Evolutionary conservation across 2,888 invertebrate genomes (phyloP).

Genomic region (Oscheius myriophilus): DNA sequence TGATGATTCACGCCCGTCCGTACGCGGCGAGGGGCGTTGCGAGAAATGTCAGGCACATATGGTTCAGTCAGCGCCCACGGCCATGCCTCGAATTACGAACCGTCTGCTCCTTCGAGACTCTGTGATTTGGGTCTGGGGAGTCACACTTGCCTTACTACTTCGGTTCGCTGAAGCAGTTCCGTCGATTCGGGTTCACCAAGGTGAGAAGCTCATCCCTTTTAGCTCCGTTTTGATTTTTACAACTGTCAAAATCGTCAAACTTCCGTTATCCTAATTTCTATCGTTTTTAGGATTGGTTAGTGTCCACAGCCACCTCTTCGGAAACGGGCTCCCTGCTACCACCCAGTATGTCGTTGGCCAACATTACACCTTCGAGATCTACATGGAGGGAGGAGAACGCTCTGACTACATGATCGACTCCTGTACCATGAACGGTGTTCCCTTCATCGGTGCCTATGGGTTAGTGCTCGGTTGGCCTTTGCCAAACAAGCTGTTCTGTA

Average conservation of each 20-base stretch:
- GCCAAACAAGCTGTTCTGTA: slow-evolving; percentile 3
- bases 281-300: slow-evolving; percentile 31
- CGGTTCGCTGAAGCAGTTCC: slow-evolving; percentile 1
- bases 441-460: slow-evolving; percentile 57
- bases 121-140: not conserved
- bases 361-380: slow-evolving; percentile 60
- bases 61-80: slow-evolving; percentile 29
- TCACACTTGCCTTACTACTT: not conserved
- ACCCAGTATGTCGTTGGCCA: slow-evolving; percentile 35
- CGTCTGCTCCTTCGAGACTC: not conserved
- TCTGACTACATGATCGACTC: slow-evolving; percentile 58
- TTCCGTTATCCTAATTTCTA: too few species aligned
- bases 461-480: slow-evolving; percentile 32
- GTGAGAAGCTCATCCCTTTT: slow-evolving; percentile 10
- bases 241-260: too few species aligned
- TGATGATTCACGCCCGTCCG: slow-evolving; percentile 28
- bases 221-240: too few species aligned
- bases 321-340: not conserved
- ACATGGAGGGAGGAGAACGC: slow-evolving; percentile 46
- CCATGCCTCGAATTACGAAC: slow-evolving; percentile 19
- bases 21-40: slow-evolving; percentile 29
- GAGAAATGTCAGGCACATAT: slow-evolving; percentile 30
- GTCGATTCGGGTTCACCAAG: not conserved
- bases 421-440: slow-evolving; percentile 50
- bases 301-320: slow-evolving; percentile 24